These are phyloP conservation scores for Aphidius ervi DNA, from an alignment of 1,140 invertebrate species.

Conservation along the genomic window DNA sequence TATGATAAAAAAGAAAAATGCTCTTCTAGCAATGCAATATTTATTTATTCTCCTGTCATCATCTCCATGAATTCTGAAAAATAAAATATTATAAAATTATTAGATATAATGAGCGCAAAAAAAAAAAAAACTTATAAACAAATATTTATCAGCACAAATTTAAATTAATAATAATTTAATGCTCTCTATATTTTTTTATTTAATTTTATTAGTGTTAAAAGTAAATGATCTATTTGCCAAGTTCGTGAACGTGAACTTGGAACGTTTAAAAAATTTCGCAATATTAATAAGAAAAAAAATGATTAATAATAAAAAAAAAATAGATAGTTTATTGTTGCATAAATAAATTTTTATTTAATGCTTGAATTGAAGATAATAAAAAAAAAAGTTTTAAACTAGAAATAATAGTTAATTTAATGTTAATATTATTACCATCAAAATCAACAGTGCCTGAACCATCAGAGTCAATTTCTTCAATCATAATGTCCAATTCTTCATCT, in stretches of 20 bases:
- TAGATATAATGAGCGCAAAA: no score
- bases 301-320: neutral
- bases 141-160: no score
- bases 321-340: neutral
- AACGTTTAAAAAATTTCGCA: constrained; percentile 16
- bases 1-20: constrained; percentile 9
- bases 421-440: constrained; percentile 61
- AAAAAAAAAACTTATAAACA: no score
- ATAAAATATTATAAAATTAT: constrained; percentile 8
- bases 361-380: neutral
- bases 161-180: no score
- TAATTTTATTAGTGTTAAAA: neutral
- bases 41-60: constrained; percentile 86
- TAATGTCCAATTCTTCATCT: constrained; percentile 86
- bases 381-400: constrained; percentile 9
- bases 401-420: constrained; percentile 20
- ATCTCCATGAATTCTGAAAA: constrained; percentile 93
- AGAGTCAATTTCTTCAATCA: constrained; percentile 95
- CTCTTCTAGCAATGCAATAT: neutral
- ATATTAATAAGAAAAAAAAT: neutral
- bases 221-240: constrained; percentile 10
- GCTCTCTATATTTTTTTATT: neutral
- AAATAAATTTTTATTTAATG: neutral
- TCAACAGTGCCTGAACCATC: constrained; percentile 86
- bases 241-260: constrained; percentile 25